Conservation (phyloP, 2,113 vertebrate genomes). For the Pardalotus punctatus region DNA sequence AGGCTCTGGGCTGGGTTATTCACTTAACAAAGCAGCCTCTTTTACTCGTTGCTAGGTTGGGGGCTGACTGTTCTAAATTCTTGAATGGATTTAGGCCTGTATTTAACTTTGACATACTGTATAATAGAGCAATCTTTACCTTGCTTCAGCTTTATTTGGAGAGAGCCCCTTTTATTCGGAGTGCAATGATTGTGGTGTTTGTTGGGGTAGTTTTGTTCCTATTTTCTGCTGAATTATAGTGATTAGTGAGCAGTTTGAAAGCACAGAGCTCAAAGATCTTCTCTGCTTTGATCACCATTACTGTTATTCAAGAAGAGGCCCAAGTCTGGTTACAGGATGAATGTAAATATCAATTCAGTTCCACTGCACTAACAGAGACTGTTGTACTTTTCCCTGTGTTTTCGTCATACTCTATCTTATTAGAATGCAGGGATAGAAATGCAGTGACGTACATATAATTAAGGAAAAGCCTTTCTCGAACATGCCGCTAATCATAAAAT, state of each 20-base stretch:
- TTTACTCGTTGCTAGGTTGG: background rate
- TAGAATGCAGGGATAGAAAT: background rate
- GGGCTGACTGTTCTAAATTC: background rate
- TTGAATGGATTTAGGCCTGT: background rate
- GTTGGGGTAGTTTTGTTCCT: slow-evolving; percentile 20
- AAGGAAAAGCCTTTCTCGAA: background rate
- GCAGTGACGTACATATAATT: background rate
- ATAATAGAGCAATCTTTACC: slow-evolving; percentile 6
- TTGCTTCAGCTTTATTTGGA: slow-evolving; percentile 18
- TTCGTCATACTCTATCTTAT: background rate
- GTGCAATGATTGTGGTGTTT: slow-evolving; percentile 22
- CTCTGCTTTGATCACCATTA: slow-evolving; percentile 46
- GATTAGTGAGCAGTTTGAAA: slow-evolving; percentile 46
- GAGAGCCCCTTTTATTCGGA: slow-evolving; percentile 26
- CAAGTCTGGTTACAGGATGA: background rate
- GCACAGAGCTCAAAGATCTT: slow-evolving; percentile 7
- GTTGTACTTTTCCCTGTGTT: background rate
- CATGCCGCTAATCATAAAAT: background rate
- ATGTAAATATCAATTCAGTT: slow-evolving; percentile 10
- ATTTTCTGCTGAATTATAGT: slow-evolving; percentile 61
- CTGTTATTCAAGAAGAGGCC: background rate
- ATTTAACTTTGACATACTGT: slow-evolving; percentile 31
- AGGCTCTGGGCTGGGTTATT: background rate
- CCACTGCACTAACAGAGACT: background rate
- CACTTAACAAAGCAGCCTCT: slow-evolving; percentile 13